Evolutionary conservation across 2,888 invertebrate species (phyloP).

Genomic region (Stenchaetothrips biformis): DNA sequence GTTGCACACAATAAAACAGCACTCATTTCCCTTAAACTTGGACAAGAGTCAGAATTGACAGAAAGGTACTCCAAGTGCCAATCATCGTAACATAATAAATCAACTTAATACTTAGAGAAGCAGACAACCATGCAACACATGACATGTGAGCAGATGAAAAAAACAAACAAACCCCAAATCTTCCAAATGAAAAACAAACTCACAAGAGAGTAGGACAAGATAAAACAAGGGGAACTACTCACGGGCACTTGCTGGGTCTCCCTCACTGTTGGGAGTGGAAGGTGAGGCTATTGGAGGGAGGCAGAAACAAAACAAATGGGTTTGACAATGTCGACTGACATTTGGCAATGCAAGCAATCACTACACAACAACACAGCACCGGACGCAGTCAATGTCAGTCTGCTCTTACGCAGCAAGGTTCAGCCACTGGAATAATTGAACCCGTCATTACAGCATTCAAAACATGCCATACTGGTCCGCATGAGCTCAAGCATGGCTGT

Average conservation of each 20-base stretch:
- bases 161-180: neutral
- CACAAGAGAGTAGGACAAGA: neutral
- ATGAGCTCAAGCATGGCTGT: neutral
- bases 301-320: constrained; percentile 41
- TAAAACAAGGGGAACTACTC: constrained; percentile 23
- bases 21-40: neutral
- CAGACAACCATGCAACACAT: neutral
- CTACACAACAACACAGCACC: neutral
- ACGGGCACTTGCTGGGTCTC: constrained; percentile 43
- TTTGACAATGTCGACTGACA: constrained; percentile 2
- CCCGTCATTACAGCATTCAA: neutral
- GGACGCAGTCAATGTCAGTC: neutral
- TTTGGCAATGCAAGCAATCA: neutral
- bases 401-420: neutral
- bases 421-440: no score
- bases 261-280: constrained; percentile 46
- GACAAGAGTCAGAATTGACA: neutral
- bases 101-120: neutral
- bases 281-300: constrained; percentile 46
- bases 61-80: neutral
- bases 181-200: neutral
- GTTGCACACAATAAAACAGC: neutral
- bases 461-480: constrained; percentile 1
- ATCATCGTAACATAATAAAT: neutral
- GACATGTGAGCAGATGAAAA: neutral